Base-by-base conservation (phyloP, 2,888 invertebrate species). In the Erebia palarica region DNA sequence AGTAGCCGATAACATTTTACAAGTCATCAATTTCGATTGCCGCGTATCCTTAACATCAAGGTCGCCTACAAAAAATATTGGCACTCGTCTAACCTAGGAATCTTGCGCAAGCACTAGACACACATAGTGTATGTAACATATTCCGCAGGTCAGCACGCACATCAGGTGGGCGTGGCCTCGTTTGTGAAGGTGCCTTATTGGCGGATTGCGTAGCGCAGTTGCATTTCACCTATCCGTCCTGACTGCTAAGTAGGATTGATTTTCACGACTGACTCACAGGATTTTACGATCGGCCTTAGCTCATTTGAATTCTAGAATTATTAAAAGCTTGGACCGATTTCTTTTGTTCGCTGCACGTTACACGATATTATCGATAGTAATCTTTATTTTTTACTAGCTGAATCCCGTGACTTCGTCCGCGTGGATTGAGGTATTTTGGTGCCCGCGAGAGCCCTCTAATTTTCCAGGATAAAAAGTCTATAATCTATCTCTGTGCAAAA, bases 191-290 rank as follows among this genome's bases (percentile, higher is more conserved):
- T 78, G 77, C 78, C 78, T 79, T 80, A 92, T 92, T 91, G 91
- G 91, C 80, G 76, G 82, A 80, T 78, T 74, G 72, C 72, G 82
- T 82, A 86, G 86, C 84, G 87, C 84, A 85, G 85, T 85, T 88
- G 89, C 90, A 91, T 91, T 91, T 91, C 89, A 87, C 89, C 84
- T 80, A 75, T 83, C 84, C 83, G 84, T 80, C 82, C 74, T 75
- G 89, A 88, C 84, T 91, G 81, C 81, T 87, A 89, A 91, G 84
- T 80, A 80, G 73, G n/a, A 68, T 71, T 65, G 74, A 72, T 77
- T 78, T 78, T 78, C 75, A 75, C 73, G 69, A 73, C 75, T 79
- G 77, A 78, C 73, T 79, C 78, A 78, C 73, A 63, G 58, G 73
- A 63, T 68, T 72, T 68, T 70, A 69, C 67, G 70, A 69, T 68